Conservation (phyloP, 2,797 vertebrate genomes). For the Hozukius guyotensis region DNA sequence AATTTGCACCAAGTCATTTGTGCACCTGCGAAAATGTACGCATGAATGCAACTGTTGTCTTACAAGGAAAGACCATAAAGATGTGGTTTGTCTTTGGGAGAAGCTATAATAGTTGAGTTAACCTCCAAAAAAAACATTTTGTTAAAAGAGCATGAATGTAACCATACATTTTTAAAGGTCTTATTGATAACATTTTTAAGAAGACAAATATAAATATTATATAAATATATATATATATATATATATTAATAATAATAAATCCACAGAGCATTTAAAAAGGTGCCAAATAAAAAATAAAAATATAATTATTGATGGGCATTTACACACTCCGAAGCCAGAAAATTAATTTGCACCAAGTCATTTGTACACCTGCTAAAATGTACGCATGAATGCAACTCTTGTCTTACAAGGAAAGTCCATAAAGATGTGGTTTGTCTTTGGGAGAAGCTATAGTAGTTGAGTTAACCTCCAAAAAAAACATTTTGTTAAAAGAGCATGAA, state of each 20-base stretch:
- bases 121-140: neutral
- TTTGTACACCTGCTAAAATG: neutral
- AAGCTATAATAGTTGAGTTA: neutral
- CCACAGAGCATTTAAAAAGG: too few species aligned
- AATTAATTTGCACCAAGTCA: neutral
- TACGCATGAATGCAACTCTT: constrained; percentile 4
- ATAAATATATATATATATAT: too few species aligned
- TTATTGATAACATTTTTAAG: too few species aligned
- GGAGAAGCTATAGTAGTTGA: neutral
- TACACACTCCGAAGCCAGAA: accelerated
- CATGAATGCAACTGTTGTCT: neutral
- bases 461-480: neutral
- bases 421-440: neutral
- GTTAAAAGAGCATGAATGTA: neutral
- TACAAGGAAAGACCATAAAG: constrained; percentile 20
- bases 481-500: neutral
- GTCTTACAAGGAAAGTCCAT: constrained; percentile 19
- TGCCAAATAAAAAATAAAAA: too few species aligned
- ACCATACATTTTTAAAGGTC: neutral
- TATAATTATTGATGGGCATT: neutral
- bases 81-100: neutral
- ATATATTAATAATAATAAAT: too few species aligned
- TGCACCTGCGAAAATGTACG: neutral
- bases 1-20: neutral
- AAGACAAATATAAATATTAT: too few species aligned